phyloP scores from a whole-genome alignment of 1,140 invertebrate genomes.

The Drosophila melanica region DNA sequence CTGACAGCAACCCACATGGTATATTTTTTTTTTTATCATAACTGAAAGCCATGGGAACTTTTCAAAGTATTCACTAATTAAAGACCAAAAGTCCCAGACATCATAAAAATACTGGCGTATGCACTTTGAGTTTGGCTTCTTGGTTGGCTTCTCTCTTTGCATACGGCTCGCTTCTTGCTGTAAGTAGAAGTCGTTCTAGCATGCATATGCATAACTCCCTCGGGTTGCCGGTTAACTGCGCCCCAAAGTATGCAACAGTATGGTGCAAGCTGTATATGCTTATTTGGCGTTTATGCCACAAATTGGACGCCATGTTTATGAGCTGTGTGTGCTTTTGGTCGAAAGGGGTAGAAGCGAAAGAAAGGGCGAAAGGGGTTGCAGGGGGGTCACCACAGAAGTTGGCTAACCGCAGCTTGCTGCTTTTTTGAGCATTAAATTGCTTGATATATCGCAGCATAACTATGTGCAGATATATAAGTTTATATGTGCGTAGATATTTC shows the following conservation, averaged over 20 bases:
- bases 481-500: conserved; percentile 19
- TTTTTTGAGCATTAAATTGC: conserved; percentile 79
- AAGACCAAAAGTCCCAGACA: conserved; percentile 36
- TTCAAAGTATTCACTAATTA: conserved; percentile 62
- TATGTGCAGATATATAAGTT: not conserved
- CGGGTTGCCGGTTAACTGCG: conserved; percentile 31
- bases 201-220: conserved; percentile 37
- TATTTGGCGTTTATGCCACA: conserved; percentile 74
- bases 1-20: too few species aligned
- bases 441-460: conserved; percentile 67
- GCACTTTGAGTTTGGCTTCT: conserved; percentile 34
- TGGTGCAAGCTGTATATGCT: conserved; percentile 44
- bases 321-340: not conserved
- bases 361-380: not conserved
- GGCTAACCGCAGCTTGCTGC: conserved; percentile 59
- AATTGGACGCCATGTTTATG: conserved; percentile 72
- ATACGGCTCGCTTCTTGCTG: conserved; percentile 13
- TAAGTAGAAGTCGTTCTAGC: conserved; percentile 32
- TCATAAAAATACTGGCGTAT: conserved; percentile 40
- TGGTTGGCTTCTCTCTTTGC: not conserved
- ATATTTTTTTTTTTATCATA: too few species aligned
- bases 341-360: not conserved
- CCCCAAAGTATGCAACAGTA: conserved; percentile 61
- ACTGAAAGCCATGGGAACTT: not conserved
- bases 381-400: conserved; percentile 16